These are phyloP conservation scores for Nymphicus hollandicus DNA, from an alignment of 2,113 vertebrate species.

Conservation along the genomic window DNA sequence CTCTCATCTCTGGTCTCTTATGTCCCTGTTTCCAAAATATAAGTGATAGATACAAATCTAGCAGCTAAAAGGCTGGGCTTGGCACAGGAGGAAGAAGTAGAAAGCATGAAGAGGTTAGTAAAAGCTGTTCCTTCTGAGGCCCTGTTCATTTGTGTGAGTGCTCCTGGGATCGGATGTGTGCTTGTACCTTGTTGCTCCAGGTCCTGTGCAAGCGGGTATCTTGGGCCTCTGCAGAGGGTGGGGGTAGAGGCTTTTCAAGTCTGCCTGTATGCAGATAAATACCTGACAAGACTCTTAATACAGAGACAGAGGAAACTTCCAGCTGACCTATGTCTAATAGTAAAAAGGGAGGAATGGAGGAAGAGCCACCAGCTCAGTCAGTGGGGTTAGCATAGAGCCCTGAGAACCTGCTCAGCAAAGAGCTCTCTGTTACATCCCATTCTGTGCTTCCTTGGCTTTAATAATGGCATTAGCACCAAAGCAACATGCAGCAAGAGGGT, in stretches of 20 bases:
- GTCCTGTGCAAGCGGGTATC: neutral
- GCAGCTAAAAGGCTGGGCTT: slow-evolving; percentile 1
- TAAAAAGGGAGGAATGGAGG: neutral
- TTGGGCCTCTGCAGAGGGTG: neutral
- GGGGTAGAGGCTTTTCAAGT: neutral
- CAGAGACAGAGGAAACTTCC: neutral
- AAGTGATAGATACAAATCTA: slow-evolving; percentile 6
- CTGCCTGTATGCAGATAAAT: neutral
- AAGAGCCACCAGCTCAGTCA: neutral
- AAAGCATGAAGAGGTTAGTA: neutral
- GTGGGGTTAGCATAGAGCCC: fast-evolving
- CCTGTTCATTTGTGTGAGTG: neutral
- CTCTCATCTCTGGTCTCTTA: slow-evolving; percentile 12
- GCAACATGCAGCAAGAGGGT: neutral
- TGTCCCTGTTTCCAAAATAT: slow-evolving; percentile 15
- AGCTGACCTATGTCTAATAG: neutral
- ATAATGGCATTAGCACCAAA: neutral
- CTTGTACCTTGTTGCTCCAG: neutral
- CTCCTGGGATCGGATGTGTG: neutral
- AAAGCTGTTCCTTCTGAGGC: neutral
- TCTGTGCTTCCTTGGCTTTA: neutral
- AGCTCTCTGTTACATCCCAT: fast-evolving
- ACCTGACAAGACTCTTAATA: neutral
- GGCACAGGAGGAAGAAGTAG: neutral
- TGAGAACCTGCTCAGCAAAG: neutral